phyloP scores from a whole-genome alignment of 1,140 invertebrate species.

The Nylanderia fulva region DNA sequence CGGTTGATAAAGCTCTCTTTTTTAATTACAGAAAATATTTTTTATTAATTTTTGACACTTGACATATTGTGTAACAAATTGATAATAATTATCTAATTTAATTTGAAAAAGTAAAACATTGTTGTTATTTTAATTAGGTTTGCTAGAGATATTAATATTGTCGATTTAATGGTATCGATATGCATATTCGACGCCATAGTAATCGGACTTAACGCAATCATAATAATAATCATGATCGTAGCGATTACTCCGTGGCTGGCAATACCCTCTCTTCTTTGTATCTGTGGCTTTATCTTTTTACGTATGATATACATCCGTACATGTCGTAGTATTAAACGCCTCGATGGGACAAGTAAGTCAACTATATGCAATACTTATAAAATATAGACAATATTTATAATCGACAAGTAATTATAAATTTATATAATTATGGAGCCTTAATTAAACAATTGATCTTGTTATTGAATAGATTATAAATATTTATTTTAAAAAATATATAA shows the following conservation, averaged over 20 bases:
- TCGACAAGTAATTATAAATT: background rate
- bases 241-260: constrained; percentile 92
- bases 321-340: constrained; percentile 93
- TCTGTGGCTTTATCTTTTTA: constrained; percentile 90
- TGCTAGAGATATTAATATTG: constrained; percentile 94
- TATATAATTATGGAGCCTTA: background rate
- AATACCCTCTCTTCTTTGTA: constrained; percentile 89
- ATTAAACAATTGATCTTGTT: too few relatives aligned
- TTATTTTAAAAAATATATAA: too few relatives aligned
- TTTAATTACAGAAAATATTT: background rate
- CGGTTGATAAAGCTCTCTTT: background rate
- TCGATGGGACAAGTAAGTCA: constrained; percentile 95
- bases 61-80: background rate
- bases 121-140: constrained; percentile 85
- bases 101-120: background rate
- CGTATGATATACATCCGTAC: constrained; percentile 93
- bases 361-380: background rate
- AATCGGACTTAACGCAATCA: constrained; percentile 90
- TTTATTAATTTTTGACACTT: background rate
- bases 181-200: constrained; percentile 91
- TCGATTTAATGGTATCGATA: constrained; percentile 94
- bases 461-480: too few relatives aligned
- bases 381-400: background rate
- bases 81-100: background rate
- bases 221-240: constrained; percentile 91